Percentiles rank a stretch among this genome's conserved stretches.
Conservation (phyloP, 2,113 vertebrate species). For the Tachysurus fulvidraco region DNA sequence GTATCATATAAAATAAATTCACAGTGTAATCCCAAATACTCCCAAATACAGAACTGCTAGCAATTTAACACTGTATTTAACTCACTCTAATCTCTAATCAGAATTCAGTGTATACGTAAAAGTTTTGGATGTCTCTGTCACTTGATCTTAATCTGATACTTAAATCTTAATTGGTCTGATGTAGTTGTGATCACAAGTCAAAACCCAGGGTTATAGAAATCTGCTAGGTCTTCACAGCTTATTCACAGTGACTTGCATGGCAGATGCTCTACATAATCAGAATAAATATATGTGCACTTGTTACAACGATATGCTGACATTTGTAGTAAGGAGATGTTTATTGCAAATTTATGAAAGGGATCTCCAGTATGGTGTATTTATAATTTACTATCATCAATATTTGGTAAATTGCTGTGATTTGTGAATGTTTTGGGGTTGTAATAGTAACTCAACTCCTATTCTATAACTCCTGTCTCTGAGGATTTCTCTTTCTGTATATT, state of each 20-base stretch:
- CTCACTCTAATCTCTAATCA: not conserved
- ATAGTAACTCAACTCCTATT: not conserved
- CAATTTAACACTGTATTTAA: not conserved
- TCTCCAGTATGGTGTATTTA: not conserved
- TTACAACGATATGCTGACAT: not conserved
- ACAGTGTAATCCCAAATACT: not conserved
- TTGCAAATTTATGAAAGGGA: not conserved
- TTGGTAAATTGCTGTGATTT: not conserved
- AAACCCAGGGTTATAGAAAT: not conserved
- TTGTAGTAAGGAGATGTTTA: not conserved
- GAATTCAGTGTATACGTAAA: not conserved
- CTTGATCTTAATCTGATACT: not conserved
- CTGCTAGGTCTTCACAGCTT: not conserved
- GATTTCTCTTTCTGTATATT: not conserved
- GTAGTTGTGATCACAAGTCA: not conserved
- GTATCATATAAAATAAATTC: not conserved
- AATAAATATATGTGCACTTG: not conserved
- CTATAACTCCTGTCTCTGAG: not conserved
- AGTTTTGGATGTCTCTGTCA: not conserved
- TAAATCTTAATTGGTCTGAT: not conserved
- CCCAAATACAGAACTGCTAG: not conserved
- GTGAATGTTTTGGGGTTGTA: not conserved
- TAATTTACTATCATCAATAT: not conserved
- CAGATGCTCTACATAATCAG: not conserved
- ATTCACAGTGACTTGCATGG: not conserved